Percentiles rank a stretch among this genome's conserved stretches.
These are phyloP conservation scores for Pituophis catenifer DNA, from an alignment of 2,113 vertebrate species.

Conservation along the genomic window DNA sequence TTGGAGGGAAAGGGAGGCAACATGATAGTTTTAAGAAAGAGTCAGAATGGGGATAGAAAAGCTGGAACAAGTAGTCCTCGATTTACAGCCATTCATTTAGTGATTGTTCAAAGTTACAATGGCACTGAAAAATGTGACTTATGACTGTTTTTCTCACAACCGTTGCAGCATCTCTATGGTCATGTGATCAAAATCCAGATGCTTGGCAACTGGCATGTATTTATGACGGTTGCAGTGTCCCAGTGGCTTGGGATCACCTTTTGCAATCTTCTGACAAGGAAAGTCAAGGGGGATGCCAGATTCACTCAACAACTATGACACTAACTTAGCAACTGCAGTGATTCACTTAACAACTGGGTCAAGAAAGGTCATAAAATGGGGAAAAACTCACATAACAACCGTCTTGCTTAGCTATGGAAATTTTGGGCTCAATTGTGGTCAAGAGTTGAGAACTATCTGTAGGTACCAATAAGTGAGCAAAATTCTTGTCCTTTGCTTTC, in stretches of 20 bases:
- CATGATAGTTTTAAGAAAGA: not conserved
- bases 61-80: not conserved
- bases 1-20: not conserved
- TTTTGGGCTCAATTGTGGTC: not conserved
- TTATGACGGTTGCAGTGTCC: not conserved
- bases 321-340: not conserved
- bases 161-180: not conserved
- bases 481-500: not conserved
- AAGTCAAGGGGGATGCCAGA: not conserved
- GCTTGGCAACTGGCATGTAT: not conserved
- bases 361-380: not conserved
- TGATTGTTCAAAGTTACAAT: not conserved
- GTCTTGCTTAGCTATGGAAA: not conserved
- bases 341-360: not conserved
- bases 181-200: too few relatives aligned
- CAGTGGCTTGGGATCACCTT: not conserved
- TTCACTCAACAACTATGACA: not conserved
- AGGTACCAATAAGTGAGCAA: not conserved
- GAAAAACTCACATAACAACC: not conserved
- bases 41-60: not conserved
- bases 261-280: not conserved
- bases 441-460: not conserved
- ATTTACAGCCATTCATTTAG: not conserved
- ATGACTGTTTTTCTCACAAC: not conserved
- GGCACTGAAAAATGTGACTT: not conserved